Base-by-base conservation (phyloP, 2,888 invertebrate genomes). In the Athetis lepigone region DNA sequence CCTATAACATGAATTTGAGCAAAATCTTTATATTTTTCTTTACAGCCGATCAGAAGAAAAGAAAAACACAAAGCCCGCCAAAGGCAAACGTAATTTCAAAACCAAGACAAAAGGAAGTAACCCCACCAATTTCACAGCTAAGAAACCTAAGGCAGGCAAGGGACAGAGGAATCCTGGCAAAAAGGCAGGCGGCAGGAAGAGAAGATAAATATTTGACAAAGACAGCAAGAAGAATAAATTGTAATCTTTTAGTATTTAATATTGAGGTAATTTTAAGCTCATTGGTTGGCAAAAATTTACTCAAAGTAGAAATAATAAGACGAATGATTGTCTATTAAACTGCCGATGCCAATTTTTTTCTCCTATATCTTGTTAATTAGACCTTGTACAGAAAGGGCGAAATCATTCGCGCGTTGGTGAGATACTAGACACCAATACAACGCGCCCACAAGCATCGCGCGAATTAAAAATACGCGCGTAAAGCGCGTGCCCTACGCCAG, bases 151-250 rank as follows among this genome's bases (percentile, higher is more conserved):
- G 85, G 96, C 95, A 49, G 97, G 97, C 11, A 96, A 96, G 81
- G 97, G 97, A 9, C 95, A 97, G 78, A 94, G 97, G 70, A 96
- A 97, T 85, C 96, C 96, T 0, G 96, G 95, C 72, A 96, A 96
- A 85, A 96, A 96, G 80, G 85, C 85, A 78, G 95, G 95, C n/a
- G 97, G 97, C 2, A 96, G 97, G 70, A 97, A 97, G 87, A 95
- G 97, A 87, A 96, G 97, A 93, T 97, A 89, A 66, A 33, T 92
- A 84, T 61, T 49, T 62, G 23, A 45, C 19, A 33, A 19, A 36
- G 6, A 7, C 9, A 29, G 7, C 47, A 13, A 36, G 1, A 45
- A n/a, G n/a, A n/a, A n/a, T n/a, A n/a, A 47, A 50, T 59, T 40
- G n/a, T 51, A 27, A 51, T 50, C 40, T 43, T 67, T 47, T 11